Evolutionary conservation across 2,113 vertebrate genomes (phyloP).

Genomic region (Silurus glanis): DNA sequence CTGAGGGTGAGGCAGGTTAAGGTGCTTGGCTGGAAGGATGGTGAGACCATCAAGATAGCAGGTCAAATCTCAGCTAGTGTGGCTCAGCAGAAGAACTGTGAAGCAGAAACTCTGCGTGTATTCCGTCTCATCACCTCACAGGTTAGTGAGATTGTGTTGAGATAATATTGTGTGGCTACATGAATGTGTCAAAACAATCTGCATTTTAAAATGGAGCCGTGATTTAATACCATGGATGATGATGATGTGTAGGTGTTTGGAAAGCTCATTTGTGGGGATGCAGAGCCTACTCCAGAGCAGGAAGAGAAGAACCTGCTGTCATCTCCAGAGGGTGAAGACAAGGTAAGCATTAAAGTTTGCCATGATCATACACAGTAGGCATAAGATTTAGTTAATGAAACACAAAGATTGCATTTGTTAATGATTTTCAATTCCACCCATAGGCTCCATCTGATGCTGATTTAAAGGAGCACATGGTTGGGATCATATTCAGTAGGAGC

Average conservation of each 20-base stretch:
- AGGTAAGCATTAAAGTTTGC: constrained; percentile 74
- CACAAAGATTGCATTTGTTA: neutral
- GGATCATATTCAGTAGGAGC: constrained; percentile 98
- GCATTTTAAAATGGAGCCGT: neutral
- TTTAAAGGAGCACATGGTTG: constrained; percentile 98
- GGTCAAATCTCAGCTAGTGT: constrained; percentile 95
- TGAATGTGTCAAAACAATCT: neutral
- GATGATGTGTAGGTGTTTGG: constrained; percentile 86
- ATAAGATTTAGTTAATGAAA: neutral
- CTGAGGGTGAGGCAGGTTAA: constrained; percentile 97
- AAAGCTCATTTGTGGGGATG: constrained; percentile 96
- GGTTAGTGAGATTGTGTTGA: constrained; percentile 66
- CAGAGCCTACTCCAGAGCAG: constrained; percentile 96
- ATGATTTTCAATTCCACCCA: constrained; percentile 29
- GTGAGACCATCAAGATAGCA: constrained; percentile 93
- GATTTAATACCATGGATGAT: neutral
- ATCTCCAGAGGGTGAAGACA: constrained; percentile 98
- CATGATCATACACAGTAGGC: neutral
- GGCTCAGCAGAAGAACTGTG: constrained; percentile 96
- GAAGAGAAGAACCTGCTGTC: constrained; percentile 95
- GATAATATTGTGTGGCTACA: neutral
- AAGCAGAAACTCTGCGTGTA: constrained; percentile 91
- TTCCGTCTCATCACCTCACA: constrained; percentile 98
- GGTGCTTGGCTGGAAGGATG: constrained; percentile 96
- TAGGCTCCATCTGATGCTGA: constrained; percentile 96